Base-by-base conservation (phyloP, 2,888 invertebrate species). In the Eilema sororculum region DNA sequence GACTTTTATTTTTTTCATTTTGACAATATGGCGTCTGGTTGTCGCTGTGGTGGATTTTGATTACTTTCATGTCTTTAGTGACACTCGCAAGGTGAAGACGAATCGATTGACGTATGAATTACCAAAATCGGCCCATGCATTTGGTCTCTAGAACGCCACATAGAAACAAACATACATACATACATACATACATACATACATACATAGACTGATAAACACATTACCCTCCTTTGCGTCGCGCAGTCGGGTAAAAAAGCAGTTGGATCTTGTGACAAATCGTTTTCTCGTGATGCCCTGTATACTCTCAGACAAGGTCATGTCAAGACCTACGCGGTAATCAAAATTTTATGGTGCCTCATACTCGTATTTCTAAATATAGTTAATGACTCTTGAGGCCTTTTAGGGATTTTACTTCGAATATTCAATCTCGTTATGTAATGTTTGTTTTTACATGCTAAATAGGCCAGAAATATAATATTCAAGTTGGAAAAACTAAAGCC, bases 271-370 rank as follows among this genome's bases (percentile, higher is more conserved):
- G 61, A 57, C 61, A 16, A 46, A 62, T 28, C 30, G 30, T 24
- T 24, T 58, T 70, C 30, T 70, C 66, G 30, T 46, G 16, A 13
- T 28, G 20, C 41, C 16, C 62, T 67, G 67, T 37, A 37, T 71
- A 66, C 75, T 62, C 62, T 65, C 84, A 52, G 22, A 25, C 69
- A 88, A 89, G 89, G 88, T 84, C 87, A 74, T 78, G 66, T 69
- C 69, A 65, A 83, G 79, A 83, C 83, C 87, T 86, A 86, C 85
- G 83, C 86, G 75, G 78, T 78, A 82, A 85, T 88, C 86, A 84
- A 86, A 81, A 77, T 85, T 66, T 86, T 87, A 86, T 82, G 72
- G 78, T 73, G 73, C 80, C 76, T 76, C 74, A 71, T 71, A 77
- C 67, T 68, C 68, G 79, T 75, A 77, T 73, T 72, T 80, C 84